Percentiles rank a stretch among this genome's conserved stretches.
Conservation (phyloP, 1,140 invertebrate genomes). For the Aphis craccivora region DNA sequence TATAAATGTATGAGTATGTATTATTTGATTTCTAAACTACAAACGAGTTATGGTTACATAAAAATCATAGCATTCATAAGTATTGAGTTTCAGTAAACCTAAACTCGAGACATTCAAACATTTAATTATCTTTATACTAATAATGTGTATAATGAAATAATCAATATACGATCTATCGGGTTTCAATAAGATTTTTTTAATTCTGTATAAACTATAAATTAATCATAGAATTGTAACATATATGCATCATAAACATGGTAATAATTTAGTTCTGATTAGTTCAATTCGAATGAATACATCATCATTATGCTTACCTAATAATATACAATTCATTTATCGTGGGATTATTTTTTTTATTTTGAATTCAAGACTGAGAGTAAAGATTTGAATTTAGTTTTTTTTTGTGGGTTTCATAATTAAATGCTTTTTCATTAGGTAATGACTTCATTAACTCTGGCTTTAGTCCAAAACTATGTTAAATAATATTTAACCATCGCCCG, state of each 20-base stretch:
- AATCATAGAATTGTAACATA: too few relatives aligned
- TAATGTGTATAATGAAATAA: neutral
- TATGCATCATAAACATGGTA: neutral
- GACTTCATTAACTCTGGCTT: neutral
- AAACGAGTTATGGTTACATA: neutral
- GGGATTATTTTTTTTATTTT: constrained; percentile 40
- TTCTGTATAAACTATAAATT: neutral
- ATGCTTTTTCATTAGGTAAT: neutral
- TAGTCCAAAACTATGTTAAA: neutral
- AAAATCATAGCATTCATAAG: neutral
- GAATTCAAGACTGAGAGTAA: neutral
- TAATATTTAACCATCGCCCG: neutral
- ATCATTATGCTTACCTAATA: neutral
- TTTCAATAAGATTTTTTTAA: neutral
- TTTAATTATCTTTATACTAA: neutral
- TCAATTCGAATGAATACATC: neutral
- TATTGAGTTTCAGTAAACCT: neutral
- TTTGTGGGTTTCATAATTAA: constrained; percentile 26
- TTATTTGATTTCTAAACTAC: neutral
- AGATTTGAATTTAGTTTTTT: neutral
- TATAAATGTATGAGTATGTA: neutral
- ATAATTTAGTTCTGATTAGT: neutral
- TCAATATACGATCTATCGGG: neutral
- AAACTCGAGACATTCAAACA: neutral
- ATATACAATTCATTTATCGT: neutral